Evolutionary conservation across 2,888 invertebrate genomes (phyloP).

Genomic region (Anagyrus pseudococci): DNA sequence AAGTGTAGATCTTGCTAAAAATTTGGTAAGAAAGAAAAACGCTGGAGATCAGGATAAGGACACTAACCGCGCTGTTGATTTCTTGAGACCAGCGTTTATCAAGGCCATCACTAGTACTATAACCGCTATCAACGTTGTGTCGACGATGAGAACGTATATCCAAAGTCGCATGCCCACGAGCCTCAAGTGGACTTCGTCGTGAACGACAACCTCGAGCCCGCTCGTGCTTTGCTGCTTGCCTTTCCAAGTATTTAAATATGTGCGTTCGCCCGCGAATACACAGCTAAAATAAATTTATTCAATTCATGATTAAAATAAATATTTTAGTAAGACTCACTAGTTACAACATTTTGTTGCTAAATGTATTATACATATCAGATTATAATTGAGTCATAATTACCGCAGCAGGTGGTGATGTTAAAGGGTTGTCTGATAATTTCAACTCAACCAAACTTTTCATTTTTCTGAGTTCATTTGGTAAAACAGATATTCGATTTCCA

Average conservation of each 20-base stretch:
- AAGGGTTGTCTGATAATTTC: slow-evolving; percentile 86
- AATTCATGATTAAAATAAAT: background rate
- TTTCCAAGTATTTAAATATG: slow-evolving; percentile 93
- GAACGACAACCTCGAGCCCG: slow-evolving; percentile 62
- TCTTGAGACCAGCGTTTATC: slow-evolving; percentile 88
- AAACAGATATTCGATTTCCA: slow-evolving; percentile 86
- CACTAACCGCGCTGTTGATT: slow-evolving; percentile 62
- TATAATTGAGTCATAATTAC: too few relatives aligned
- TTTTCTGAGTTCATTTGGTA: slow-evolving; percentile 87
- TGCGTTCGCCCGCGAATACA: slow-evolving; percentile 93
- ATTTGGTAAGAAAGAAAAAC: slow-evolving; percentile 14
- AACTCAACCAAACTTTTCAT: slow-evolving; percentile 86
- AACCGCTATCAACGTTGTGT: slow-evolving; percentile 88
- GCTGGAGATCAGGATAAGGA: slow-evolving; percentile 38
- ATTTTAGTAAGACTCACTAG: too few relatives aligned
- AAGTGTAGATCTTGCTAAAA: slow-evolving; percentile 6
- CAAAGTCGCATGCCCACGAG: slow-evolving; percentile 64
- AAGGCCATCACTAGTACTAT: slow-evolving; percentile 84
- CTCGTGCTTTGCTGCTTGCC: slow-evolving; percentile 80
- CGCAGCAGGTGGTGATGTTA: slow-evolving; percentile 90
- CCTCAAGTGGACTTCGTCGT: slow-evolving; percentile 64
- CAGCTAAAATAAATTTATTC: slow-evolving; percentile 64
- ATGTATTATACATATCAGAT: too few relatives aligned
- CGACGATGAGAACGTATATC: slow-evolving; percentile 66
- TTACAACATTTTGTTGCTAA: too few relatives aligned